Evolutionary conservation across 1,140 invertebrate species (phyloP), one percentile per base, ranked within the genome.

Genomic region (Caerostris extrusa): DNA sequence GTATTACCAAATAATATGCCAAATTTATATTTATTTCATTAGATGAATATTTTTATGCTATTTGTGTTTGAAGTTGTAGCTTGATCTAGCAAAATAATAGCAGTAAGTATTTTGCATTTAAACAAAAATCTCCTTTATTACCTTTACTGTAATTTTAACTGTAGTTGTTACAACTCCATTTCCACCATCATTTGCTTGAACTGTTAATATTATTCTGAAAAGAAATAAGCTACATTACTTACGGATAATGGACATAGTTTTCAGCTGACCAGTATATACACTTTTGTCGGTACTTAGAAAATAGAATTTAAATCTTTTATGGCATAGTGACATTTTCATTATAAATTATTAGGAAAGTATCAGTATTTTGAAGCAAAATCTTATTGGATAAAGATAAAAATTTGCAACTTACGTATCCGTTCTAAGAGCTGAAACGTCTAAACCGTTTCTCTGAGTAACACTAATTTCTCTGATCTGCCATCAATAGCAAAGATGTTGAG

Each of bases 401-500:
- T 50, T 3, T 10, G 7, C 7, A 5, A 64, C 94, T 95, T 88
- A 95, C 94, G 57, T 96, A 86, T 97, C 97, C 34, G 96, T 96
- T 4, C 96, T 96, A 5, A 97, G 96, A 94, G 97, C 97, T 6
- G 97, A 97, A 95, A 97, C 97, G 95, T 97, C 96, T 5, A 97
- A 96, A 3, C 97, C 97, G 81, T 96, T 96, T 93, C 96, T 96
- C 77, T 97, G 96, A n/a, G 96, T 96, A 2, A 98, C 97, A 2
- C 96, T 96, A 69, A 98, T 97, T 96, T 97, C 97, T 5, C 98
- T 57, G 97, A 97, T 92, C 96, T 96, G 2, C 96, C 95, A 95
- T 98, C 97, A 69, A 98, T 97, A 92, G 96, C 96, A 95, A 98
- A 98, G 19, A 98, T 96, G 87, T 97, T 96, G 3, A 96, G 96